Conservation (phyloP, 2,888 invertebrate genomes). For the Oligia latruncula region DNA sequence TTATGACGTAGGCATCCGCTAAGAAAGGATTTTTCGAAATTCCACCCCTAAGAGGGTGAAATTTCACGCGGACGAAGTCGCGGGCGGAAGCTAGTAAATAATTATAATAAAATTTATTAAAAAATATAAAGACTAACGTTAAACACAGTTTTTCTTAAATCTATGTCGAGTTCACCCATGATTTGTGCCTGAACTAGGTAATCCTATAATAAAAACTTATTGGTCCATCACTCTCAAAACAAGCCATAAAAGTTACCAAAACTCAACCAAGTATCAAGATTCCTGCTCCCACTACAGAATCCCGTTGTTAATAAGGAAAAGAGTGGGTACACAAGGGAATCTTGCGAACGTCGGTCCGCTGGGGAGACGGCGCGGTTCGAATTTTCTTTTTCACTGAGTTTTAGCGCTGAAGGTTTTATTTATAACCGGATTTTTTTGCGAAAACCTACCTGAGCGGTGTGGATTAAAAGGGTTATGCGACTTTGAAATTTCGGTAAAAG, state of each 20-base stretch:
- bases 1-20: no score
- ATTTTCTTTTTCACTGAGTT: conserved; percentile 80
- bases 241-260: neutral
- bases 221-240: neutral
- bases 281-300: conserved; percentile 58
- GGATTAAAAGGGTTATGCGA: conserved; percentile 31
- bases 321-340: conserved; percentile 76
- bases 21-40: no score
- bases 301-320: conserved; percentile 82
- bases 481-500: conserved; percentile 29
- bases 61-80: no score
- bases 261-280: conserved; percentile 69
- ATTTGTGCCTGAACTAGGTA: no score
- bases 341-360: conserved; percentile 67
- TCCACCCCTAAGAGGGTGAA: no score
- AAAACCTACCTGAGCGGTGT: conserved; percentile 30
- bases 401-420: conserved; percentile 66
- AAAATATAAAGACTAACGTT: no score
- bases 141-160: no score
- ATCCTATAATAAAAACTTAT: neutral
- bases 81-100: no score
- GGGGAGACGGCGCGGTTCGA: conserved; percentile 66
- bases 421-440: conserved; percentile 60
- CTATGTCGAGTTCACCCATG: no score
- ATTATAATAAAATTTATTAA: no score